These are phyloP conservation scores for Athripsodes cinereus DNA, from an alignment of 2,888 invertebrate species.

Conservation along the genomic window DNA sequence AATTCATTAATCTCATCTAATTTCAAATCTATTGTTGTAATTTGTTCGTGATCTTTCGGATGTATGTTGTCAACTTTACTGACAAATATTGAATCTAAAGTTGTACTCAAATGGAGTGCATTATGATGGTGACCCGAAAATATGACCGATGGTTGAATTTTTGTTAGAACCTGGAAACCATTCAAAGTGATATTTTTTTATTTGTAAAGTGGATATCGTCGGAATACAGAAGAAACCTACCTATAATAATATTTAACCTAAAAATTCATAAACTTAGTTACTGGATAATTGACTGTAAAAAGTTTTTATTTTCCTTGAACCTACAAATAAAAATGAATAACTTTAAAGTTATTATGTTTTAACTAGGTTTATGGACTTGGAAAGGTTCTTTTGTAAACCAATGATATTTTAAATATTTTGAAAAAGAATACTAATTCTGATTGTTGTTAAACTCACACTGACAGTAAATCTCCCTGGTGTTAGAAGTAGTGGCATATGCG, in stretches of 20 bases:
- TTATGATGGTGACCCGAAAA: constrained; percentile 65
- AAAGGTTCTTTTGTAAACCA: too few relatives aligned
- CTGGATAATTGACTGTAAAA: not conserved
- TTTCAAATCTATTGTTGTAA: constrained; percentile 33
- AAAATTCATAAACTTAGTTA: too few relatives aligned
- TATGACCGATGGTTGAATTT: constrained; percentile 61
- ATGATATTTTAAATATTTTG: too few relatives aligned
- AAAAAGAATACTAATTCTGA: not conserved
- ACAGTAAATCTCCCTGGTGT: constrained; percentile 41
- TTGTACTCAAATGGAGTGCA: constrained; percentile 40
- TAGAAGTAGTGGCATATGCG: constrained; percentile 61
- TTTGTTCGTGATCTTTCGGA: constrained; percentile 29
- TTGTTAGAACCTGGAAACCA: constrained; percentile 50
- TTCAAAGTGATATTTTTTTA: too few relatives aligned
- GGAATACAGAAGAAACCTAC: too few relatives aligned
- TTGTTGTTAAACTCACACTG: constrained; percentile 35
- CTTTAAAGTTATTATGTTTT: too few relatives aligned
- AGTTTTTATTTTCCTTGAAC: too few relatives aligned
- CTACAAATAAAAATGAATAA: too few relatives aligned
- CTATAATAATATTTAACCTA: too few relatives aligned
- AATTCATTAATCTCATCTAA: constrained; percentile 60
- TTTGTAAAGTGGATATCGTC: too few relatives aligned
- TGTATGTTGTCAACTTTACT: constrained; percentile 31
- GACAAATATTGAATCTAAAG: constrained; percentile 33
- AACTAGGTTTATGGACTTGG: too few relatives aligned